Evolutionary conservation across 2,888 invertebrate genomes (phyloP).

Genomic region (Villa cingulata): DNA sequence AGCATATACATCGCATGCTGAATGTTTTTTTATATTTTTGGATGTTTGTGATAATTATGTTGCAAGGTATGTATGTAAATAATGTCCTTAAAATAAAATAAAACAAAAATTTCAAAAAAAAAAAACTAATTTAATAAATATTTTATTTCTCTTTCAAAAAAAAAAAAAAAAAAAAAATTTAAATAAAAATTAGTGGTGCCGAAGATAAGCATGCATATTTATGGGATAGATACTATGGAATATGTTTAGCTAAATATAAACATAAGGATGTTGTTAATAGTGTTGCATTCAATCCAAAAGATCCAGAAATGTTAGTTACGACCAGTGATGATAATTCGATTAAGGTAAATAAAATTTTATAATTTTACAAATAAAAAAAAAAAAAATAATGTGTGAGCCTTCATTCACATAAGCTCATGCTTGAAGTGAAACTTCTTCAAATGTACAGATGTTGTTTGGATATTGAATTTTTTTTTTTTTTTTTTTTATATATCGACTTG

Average conservation of each 20-base stretch:
- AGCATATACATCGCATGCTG: slow-evolving; percentile 70
- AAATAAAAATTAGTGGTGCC: slow-evolving; percentile 65
- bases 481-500: background rate
- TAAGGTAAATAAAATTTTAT: slow-evolving; percentile 40
- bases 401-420: too few relatives aligned
- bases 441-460: background rate
- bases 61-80: too few relatives aligned
- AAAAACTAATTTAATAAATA: background rate
- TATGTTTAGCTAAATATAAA: slow-evolving; percentile 58
- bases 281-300: slow-evolving; percentile 69
- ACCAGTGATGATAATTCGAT: slow-evolving; percentile 69
- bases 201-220: slow-evolving; percentile 71
- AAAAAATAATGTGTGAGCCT: background rate
- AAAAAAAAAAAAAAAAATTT: too few relatives aligned
- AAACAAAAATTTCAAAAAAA: slow-evolving; percentile 1
- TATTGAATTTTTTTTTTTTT: background rate
- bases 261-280: slow-evolving; percentile 72
- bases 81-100: too few relatives aligned
- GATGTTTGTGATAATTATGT: slow-evolving; percentile 72
- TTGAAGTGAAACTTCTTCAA: background rate
- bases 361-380: background rate
- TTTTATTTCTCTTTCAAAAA: too few relatives aligned
- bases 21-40: slow-evolving; percentile 75
- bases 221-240: slow-evolving; percentile 75
- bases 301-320: slow-evolving; percentile 68